These are phyloP conservation scores for Argyra leucocephala DNA, from an alignment of 2,888 invertebrate genomes.

Conservation along the genomic window DNA sequence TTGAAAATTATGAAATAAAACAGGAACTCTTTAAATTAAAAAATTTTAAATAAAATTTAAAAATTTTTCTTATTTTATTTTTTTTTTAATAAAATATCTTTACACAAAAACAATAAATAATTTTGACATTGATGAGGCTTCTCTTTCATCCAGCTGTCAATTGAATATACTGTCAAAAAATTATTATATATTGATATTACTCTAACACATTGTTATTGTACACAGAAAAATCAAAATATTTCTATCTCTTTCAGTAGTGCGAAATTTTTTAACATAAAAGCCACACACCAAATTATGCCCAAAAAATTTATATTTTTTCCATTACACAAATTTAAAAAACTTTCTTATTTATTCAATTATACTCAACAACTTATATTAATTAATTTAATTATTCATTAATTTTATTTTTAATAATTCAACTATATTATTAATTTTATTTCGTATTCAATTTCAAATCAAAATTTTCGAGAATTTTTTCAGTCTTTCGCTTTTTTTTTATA, in stretches of 20 bases:
- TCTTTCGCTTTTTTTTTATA: neutral
- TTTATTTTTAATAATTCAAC: neutral
- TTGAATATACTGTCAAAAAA: neutral
- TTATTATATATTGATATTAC: neutral
- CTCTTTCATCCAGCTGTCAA: slow-evolving; percentile 6
- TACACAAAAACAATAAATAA: slow-evolving; percentile 6
- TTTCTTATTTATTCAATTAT: too few relatives aligned
- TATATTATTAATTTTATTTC: neutral
- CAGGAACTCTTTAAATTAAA: neutral
- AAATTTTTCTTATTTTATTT: neutral
- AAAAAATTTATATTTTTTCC: neutral
- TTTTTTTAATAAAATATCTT: neutral
- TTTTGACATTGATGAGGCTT: neutral
- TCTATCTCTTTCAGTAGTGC: neutral
- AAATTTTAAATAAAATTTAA: neutral
- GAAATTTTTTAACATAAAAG: slow-evolving; percentile 4
- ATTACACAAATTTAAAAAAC: neutral
- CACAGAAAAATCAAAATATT: neutral
- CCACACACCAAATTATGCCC: slow-evolving; percentile 4
- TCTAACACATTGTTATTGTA: neutral
- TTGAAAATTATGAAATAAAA: neutral
- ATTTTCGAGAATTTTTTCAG: neutral
- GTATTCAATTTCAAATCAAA: neutral
- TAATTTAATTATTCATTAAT: neutral
- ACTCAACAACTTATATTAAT: neutral